Evolutionary conservation across 2,113 vertebrate genomes (phyloP).

Genomic region (Raja brachyura): DNA sequence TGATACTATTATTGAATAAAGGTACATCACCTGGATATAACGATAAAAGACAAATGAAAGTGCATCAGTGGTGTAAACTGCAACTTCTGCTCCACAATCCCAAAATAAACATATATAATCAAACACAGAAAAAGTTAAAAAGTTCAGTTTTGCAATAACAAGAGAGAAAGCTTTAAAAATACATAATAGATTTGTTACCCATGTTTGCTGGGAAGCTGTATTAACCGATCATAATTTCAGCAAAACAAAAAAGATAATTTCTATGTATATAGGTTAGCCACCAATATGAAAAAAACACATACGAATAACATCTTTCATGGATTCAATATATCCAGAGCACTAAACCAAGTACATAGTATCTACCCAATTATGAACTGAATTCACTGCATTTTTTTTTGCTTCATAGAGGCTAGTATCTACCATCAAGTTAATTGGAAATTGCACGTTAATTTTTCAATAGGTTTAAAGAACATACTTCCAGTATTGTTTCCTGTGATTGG

Average conservation of each 20-base stretch:
- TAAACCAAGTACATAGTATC: neutral
- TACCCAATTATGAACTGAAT: neutral
- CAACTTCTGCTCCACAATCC: neutral
- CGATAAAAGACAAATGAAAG: slow-evolving; percentile 45
- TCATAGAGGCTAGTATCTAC: neutral
- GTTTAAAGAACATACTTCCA: neutral
- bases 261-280: neutral
- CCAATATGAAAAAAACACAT: neutral
- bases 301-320: too few species aligned
- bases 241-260: neutral
- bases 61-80: neutral
- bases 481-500: neutral
- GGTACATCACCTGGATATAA: slow-evolving; percentile 72
- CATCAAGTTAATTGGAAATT: neutral
- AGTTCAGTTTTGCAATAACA: neutral
- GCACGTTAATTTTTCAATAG: neutral
- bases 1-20: slow-evolving; percentile 74
- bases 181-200: neutral
- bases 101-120: neutral
- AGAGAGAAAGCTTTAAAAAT: neutral
- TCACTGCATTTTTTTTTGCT: neutral
- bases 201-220: neutral
- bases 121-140: slow-evolving; percentile 25
- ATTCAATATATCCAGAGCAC: too few species aligned
- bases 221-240: neutral